Percentiles rank a stretch among this genome's conserved stretches.
Conservation (phyloP, 2,113 vertebrate species). For the Mastomys coucha region DNA sequence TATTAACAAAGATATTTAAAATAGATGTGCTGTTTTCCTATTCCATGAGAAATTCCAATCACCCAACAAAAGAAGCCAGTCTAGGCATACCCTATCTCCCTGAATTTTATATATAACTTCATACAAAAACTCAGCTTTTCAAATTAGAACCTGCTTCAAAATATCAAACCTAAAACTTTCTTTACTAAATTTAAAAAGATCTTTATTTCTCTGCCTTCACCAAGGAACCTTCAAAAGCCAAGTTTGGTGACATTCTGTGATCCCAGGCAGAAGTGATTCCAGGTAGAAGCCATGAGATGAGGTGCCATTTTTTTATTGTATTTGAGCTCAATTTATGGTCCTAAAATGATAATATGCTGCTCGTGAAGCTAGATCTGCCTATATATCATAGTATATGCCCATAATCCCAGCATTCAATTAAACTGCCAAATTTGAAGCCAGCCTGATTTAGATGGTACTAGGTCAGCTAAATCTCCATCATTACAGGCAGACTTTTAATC, state of each 20-base stretch:
- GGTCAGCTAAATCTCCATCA: neutral
- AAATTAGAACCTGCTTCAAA: neutral
- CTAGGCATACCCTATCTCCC: neutral
- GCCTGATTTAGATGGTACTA: neutral
- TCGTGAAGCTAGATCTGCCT: neutral
- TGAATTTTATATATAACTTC: neutral
- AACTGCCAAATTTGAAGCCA: neutral
- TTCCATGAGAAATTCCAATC: neutral
- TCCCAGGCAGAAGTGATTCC: neutral
- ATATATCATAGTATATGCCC: too few species aligned
- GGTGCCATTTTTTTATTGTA: neutral
- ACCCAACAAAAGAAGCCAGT: neutral
- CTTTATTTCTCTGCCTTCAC: neutral
- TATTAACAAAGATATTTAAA: neutral
- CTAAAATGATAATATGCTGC: neutral
- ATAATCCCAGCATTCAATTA: neutral
- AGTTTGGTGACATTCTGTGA: neutral
- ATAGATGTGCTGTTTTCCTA: neutral
- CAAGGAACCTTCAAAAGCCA: neutral
- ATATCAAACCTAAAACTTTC: neutral
- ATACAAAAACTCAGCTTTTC: neutral
- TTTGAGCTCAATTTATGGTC: neutral
- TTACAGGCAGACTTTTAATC: neutral
- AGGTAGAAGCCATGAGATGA: neutral
- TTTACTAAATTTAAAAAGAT: neutral